Evolutionary conservation across 92 coral and sea anemone genomes (phyloP), one percentile per base, ranked within the genome.

Genomic region (Parazoanthus darwini): DNA sequence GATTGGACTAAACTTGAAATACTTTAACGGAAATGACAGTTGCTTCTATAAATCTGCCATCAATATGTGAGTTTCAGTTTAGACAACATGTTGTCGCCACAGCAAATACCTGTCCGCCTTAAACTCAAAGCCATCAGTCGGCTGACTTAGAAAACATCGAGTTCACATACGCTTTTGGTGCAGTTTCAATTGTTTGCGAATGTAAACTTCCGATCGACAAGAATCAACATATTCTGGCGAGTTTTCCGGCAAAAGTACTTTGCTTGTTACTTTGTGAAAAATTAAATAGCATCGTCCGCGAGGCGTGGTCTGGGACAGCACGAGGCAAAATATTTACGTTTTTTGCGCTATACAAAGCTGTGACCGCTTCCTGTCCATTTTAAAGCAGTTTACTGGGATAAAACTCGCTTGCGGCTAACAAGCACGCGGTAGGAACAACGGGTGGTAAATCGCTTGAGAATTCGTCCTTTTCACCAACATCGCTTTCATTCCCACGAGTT

Each of bases 191-290:
- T 84, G 77, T 68, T 39, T 56, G 43, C 68, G 77, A 84, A 70
- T 46, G 79, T 84, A 71, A 84, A 71, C 87, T 84, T 84, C 87
- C 87, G 79, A 84, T 46, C 22, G 11, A 43, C 44, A 39, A 66
- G 65, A 84, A 77, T 68, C 87, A 84, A 70, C 78, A 84, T 39
- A 44, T 43, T 44, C n/a, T 43, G 42, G 46, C 67, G 6, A 71
- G 77, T 84, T 71, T 84, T 71, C 79, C 87, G 87, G 87, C 65
- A 84, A 84, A 73, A 50, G 6, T 71, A 48, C 44, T 71, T 71
- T 48, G 87, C 87, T 84, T 93, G 98, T 94, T 94, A 91, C 79
- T 90, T 89, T 88, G 92, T 94, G 81, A 91, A 94, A 94, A 88
- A 93, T 93, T 94, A 93, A 94, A 90, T 50, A 90, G 92, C 89